Evolutionary conservation across 1,140 invertebrate species (phyloP).

Genomic region (Teleopsis dalmanni): DNA sequence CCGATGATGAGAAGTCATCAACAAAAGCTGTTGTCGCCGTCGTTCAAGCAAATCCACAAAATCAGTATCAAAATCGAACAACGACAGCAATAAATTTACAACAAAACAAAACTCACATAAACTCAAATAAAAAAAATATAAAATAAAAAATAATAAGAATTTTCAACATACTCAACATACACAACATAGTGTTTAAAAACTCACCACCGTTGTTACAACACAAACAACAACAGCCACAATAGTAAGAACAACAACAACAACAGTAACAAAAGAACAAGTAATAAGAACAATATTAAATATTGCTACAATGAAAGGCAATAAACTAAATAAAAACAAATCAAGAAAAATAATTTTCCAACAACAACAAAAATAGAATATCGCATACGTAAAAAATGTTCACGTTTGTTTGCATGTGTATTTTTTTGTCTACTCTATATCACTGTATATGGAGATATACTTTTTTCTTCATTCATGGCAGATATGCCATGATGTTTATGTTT

Average conservation of each 20-base stretch:
- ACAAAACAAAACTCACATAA: neutral
- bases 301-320: slow-evolving; percentile 5
- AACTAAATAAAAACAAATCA: too few species aligned
- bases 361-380: too few species aligned
- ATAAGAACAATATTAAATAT: slow-evolving; percentile 2
- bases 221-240: slow-evolving; percentile 9
- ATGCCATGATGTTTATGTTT: too few species aligned
- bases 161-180: neutral
- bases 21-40: too few species aligned
- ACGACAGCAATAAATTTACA: neutral
- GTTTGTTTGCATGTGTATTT: too few species aligned
- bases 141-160: neutral
- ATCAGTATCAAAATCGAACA: neutral
- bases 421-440: too few species aligned
- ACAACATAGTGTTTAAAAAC: too few species aligned
- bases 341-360: too few species aligned
- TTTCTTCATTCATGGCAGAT: too few species aligned
- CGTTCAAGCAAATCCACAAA: slow-evolving; percentile 2
- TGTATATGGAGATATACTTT: too few species aligned
- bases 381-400: too few species aligned
- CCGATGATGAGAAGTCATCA: too few species aligned
- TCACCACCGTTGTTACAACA: neutral
- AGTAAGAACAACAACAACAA: slow-evolving; percentile 9
- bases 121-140: neutral
- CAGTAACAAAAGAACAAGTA: neutral